Evolutionary conservation across 2,888 invertebrate genomes (phyloP).

Genomic region (Drosophila anceps): DNA sequence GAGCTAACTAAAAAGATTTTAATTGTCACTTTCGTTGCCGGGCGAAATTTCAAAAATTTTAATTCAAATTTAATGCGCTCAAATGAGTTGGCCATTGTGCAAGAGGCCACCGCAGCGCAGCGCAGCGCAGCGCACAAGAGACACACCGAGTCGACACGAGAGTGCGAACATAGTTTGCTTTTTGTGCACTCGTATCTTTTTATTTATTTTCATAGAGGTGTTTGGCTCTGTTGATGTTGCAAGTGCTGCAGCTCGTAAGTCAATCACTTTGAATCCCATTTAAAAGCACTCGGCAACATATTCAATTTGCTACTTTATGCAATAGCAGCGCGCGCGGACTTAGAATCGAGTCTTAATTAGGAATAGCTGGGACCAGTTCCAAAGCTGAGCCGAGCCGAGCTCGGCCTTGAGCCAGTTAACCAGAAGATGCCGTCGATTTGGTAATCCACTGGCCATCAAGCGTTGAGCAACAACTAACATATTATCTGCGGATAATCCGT

Average conservation of each 20-base stretch:
- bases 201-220: slow-evolving; percentile 6
- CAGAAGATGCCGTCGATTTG: slow-evolving; percentile 41
- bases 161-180: slow-evolving; percentile 18
- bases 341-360: slow-evolving; percentile 50
- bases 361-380: slow-evolving; percentile 39
- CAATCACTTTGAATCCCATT: slow-evolving; percentile 32
- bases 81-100: slow-evolving; percentile 68
- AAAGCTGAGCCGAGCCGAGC: not conserved
- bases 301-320: slow-evolving; percentile 32
- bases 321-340: slow-evolving; percentile 19
- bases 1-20: slow-evolving; percentile 51
- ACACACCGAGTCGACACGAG: slow-evolving; percentile 31
- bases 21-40: slow-evolving; percentile 75
- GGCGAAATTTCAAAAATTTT: slow-evolving; percentile 73
- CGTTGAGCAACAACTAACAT: slow-evolving; percentile 43
- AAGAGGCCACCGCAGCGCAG: slow-evolving; percentile 36
- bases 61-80: slow-evolving; percentile 76
- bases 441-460: slow-evolving; percentile 25
- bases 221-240: slow-evolving; percentile 32
- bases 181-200: slow-evolving; percentile 19
- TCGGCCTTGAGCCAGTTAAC: slow-evolving; percentile 47
- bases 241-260: slow-evolving; percentile 43
- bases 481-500: slow-evolving; percentile 34
- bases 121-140: slow-evolving; percentile 1
- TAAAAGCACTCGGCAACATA: slow-evolving; percentile 35